A percentile compares a stretch with the other conserved stretches of the same genome.
Conservation (phyloP, 1,140 invertebrate genomes). For the Drosophila santomea region DNA sequence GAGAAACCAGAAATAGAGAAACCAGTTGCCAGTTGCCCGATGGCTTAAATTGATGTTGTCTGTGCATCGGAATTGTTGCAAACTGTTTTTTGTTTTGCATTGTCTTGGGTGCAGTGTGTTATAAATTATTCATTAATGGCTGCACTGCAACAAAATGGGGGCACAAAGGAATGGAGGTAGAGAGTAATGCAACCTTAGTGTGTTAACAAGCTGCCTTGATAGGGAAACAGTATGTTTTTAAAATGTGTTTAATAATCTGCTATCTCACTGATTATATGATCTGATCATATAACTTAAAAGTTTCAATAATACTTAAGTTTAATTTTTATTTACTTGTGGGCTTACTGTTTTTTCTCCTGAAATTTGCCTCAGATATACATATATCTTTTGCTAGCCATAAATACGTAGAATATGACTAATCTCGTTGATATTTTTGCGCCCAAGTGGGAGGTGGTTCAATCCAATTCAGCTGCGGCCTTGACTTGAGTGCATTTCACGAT, state of each 20-base stretch:
- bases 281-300: too few species aligned
- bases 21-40: conserved; percentile 34
- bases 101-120: conserved; percentile 2
- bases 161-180: too few species aligned
- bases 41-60: conserved; percentile 24
- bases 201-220: too few species aligned
- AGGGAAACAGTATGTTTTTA: too few species aligned
- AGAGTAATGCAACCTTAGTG: not conserved
- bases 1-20: conserved; percentile 29
- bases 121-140: conserved; percentile 41
- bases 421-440: not conserved
- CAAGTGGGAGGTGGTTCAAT: not conserved
- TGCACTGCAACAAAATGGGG: not conserved
- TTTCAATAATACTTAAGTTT: too few species aligned
- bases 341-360: too few species aligned
- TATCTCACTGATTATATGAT: too few species aligned
- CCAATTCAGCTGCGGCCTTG: conserved; percentile 21
- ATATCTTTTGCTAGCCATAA: not conserved
- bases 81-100: conserved; percentile 7
- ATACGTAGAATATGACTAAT: not conserved
- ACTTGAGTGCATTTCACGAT: conserved; percentile 25
- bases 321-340: too few species aligned
- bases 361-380: too few species aligned
- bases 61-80: conserved; percentile 31
- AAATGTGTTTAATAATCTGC: too few species aligned